Evolutionary conservation across 2,888 invertebrate genomes (phyloP), one percentile per base, ranked within the genome.

Genomic region (Nycteola revayana): DNA sequence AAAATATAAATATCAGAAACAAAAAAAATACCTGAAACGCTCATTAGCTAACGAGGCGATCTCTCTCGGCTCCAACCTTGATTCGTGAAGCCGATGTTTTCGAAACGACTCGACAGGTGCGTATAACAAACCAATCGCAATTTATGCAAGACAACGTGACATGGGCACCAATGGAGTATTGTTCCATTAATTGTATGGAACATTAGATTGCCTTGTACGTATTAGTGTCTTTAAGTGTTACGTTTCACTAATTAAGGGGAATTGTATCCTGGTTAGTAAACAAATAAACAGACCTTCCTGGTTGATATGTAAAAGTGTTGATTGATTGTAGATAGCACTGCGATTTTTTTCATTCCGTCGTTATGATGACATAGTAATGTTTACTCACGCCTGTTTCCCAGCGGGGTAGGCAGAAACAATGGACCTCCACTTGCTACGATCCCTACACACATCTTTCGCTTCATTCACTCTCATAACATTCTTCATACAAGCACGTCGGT

Each of bases 121-220:
- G 49, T 50, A 51, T 58, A 67, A 60, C 55, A 50, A 58, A 48
- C 70, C 40, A 40, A 75, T 71, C 74, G 75, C 65, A 68, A 66
- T 75, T 71, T 64, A 75, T 75, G 75, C 70, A 75, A 77, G 66
- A 46, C 34, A 57, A 82, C 82, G 82, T 80, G 82, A 71, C 61
- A 32, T 10, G 78, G 34, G 39, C 65, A 34, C 48, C 41, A 47
- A 81, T 41, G 23, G 35, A 26, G 61, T 69, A 75, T 75, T 74
- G 73, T 75, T 69, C 60, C 54, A 58, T 66, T 66, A 49, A 59
- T 58, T 55, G 49, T 59, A 57, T 58, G 30, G 55, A 28, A 52
- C 57, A 57, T 57, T 52, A 55, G 40, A 14, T 24, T 25, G 36
- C 47, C 49, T 28, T 58, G 18, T 34, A 7, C 21, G 26, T 35